Evolutionary conservation across 1,140 invertebrate genomes (phyloP), one percentile per base, ranked within the genome.

Genomic region (Leptinotarsa undecemlineata): DNA sequence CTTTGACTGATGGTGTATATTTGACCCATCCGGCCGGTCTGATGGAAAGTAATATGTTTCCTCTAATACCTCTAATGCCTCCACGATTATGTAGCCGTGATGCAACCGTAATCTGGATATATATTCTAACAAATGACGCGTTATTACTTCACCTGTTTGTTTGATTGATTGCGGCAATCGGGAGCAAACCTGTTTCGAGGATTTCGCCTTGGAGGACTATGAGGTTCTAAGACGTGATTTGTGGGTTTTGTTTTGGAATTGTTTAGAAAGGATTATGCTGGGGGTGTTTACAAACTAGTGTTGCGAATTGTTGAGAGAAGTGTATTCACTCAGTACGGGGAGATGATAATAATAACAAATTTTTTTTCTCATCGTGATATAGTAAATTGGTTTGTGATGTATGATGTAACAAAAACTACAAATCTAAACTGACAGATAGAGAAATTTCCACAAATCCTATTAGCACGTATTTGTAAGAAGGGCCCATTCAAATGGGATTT

Each of bases 31-130:
- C n/a, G 51, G 51, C 51, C 51, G 51, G n/a, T 57, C 51, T 57
- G 51, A 57, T 57, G 51, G 51, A 57, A 57, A 57, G 51, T 57
- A 57, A 57, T 57, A 57, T 57, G 51, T 57, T 57, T 57, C 8
- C 51, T 57, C 51, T 57, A 57, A 57, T 57, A 57, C 51, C 51
- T 57, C 51, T 57, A 57, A 57, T 57, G 51, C 51, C 51, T 57
- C 51, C n/a, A n/a, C 51, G 51, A 57, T 57, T 57, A 57, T 57
- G 51, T 57, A 57, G 51, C 51, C 51, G 17, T 57, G 51, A 57
- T 57, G 51, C 13, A 57, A 57, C 15, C 51, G 33, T 57, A 57
- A 57, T 57, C 15, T 57, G 51, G 51, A 57, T 57, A 57, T 57
- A 57, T 57, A 57, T 57, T 57, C 51, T n/a, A n/a, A 57, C 51